Evolutionary conservation across 1,140 invertebrate species (phyloP).

Genomic region (Leptinotarsa undecemlineata): DNA sequence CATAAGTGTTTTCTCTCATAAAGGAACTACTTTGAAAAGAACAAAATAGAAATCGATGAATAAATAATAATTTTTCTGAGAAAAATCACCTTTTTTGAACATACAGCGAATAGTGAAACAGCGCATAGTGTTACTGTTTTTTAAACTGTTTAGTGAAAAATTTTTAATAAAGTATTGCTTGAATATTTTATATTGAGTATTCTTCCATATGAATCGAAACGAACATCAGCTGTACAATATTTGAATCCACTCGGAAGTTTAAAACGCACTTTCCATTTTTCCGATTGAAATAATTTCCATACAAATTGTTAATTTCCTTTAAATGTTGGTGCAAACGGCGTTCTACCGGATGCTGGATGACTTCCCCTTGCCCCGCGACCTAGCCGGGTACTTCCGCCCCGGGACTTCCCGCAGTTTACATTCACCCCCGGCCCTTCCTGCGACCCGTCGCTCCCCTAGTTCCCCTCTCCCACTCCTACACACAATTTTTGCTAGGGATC

Average conservation of each 20-base stretch:
- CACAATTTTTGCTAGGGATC: slow-evolving; percentile 54
- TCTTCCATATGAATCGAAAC: too few relatives aligned
- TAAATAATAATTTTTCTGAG: too few relatives aligned
- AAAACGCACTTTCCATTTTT: neutral
- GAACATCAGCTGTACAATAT: neutral
- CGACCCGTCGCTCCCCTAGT: slow-evolving; percentile 29
- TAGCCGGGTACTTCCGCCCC: slow-evolving; percentile 48
- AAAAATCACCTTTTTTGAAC: too few relatives aligned
- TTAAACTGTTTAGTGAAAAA: too few relatives aligned
- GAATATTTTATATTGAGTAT: too few relatives aligned
- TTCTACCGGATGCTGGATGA: slow-evolving; percentile 43
- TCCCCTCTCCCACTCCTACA: slow-evolving; percentile 27
- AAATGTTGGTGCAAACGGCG: slow-evolving; percentile 30
- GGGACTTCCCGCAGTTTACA: slow-evolving; percentile 55
- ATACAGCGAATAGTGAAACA: too few relatives aligned
- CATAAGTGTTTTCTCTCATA: too few relatives aligned
- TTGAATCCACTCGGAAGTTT: too few relatives aligned
- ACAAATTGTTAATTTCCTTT: neutral
- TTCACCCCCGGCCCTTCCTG: slow-evolving; percentile 47
- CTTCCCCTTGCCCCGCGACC: slow-evolving; percentile 32
- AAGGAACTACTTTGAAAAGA: too few relatives aligned
- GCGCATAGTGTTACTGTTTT: too few relatives aligned
- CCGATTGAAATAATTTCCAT: slow-evolving; percentile 7
- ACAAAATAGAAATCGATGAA: too few relatives aligned
- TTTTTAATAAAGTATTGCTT: too few relatives aligned